phyloP scores from a whole-genome alignment of 2,113 vertebrate genomes.

The Callithrix jacchus region DNA sequence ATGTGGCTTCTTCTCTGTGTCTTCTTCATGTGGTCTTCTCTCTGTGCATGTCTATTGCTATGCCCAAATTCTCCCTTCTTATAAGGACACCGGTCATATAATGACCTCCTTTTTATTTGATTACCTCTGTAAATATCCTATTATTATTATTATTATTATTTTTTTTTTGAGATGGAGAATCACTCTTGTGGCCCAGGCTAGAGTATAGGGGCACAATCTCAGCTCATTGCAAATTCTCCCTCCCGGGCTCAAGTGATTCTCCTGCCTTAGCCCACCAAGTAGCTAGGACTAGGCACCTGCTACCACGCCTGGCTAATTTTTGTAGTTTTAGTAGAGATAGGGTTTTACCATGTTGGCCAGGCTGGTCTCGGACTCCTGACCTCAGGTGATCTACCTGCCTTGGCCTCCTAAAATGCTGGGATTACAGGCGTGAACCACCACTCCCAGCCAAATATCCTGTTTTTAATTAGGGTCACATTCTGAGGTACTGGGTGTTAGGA shows the following conservation, averaged over 20 bases:
- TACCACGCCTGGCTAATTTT: neutral
- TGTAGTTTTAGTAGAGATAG: neutral
- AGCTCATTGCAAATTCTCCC: neutral
- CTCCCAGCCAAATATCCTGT: neutral
- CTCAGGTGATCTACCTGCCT: neutral
- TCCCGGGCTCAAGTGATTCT: neutral
- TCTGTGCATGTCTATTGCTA: neutral
- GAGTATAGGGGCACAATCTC: neutral
- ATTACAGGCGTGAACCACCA: neutral
- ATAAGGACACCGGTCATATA: neutral
- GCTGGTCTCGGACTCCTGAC: neutral
- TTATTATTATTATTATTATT: neutral
- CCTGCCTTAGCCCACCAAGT: neutral
- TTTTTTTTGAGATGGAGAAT: neutral
- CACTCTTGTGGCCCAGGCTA: neutral
- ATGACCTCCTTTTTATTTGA: neutral
- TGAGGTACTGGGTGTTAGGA: neutral
- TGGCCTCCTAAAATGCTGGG: neutral
- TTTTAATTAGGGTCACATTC: conserved; percentile 4
- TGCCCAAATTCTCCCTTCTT: neutral
- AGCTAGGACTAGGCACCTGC: neutral
- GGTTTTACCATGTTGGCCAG: neutral
- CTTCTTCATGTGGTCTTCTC: neutral
- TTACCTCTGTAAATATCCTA: neutral
- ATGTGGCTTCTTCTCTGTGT: neutral